These are phyloP conservation scores for Acanthurus tractus DNA, from an alignment of 2,797 vertebrate species.

Conservation along the genomic window DNA sequence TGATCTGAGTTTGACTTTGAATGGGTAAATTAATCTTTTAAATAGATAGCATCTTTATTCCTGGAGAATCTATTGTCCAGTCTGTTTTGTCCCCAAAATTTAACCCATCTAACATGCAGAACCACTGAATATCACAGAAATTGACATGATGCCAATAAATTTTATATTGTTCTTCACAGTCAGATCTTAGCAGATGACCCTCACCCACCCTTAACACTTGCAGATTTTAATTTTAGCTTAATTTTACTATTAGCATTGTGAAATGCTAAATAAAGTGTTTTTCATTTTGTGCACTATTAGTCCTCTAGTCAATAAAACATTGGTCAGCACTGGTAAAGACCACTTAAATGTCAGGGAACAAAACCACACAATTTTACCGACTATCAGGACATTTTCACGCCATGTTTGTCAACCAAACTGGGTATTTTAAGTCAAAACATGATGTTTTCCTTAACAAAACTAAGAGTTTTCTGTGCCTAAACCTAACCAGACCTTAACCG, in stretches of 20 bases:
- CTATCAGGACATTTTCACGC: too few species aligned
- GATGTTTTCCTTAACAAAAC: too few species aligned
- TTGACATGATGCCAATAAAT: neutral
- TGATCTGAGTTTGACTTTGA: neutral
- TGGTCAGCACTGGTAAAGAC: too few species aligned
- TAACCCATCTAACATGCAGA: neutral
- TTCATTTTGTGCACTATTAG: neutral
- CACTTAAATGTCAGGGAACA: too few species aligned
- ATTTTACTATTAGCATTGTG: neutral
- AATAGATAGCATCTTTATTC: neutral
- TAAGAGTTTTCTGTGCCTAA: too few species aligned
- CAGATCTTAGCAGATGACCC: too few species aligned
- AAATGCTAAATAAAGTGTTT: neutral
- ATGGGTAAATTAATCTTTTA: neutral
- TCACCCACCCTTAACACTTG: neutral
- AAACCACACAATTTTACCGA: too few species aligned
- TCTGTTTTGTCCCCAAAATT: neutral
- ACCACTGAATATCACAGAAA: slow-evolving; percentile 15
- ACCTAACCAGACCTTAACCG: too few species aligned
- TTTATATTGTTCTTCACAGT: too few species aligned
- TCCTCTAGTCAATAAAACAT: too few species aligned
- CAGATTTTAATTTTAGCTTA: neutral
- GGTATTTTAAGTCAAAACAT: too few species aligned
- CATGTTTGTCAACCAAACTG: too few species aligned
- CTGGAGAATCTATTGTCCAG: neutral